Base-by-base conservation (phyloP, 1,140 invertebrate genomes). In the Dolichoris vasculosae region DNA sequence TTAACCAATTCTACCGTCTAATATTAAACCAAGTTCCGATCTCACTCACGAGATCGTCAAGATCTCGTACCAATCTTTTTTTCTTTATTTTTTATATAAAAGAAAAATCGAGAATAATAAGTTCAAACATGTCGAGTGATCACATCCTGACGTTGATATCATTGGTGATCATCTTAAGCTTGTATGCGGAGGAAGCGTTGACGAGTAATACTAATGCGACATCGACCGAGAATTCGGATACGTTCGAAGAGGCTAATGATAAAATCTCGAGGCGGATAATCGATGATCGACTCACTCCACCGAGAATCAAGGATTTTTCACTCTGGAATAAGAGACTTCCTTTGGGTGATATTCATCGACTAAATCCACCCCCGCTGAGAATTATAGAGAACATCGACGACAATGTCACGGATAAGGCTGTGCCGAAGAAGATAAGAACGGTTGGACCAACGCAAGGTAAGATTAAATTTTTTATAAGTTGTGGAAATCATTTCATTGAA, bases 181-280 rank as follows among this genome's bases (percentile, higher is more conserved):
- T 46, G 69, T 7, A 0, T 0, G 63, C 73, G 7, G 81, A 82
- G n/a, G 80, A 82, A 3, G 20, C 85, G 43, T 71, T 63, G 26
- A 51, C 51, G 6, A 26, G 35, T 7, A 75, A 35, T 7, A 40
- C 17, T 0, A 40, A 26, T 11, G 1, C 26, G 1, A 35, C 32
- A 4, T 35, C 48, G 26, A 35, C 30, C 17, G 64, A 32, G 13
- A 7, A n/a, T 2, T n/a, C 23, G 32, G 8, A 26, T 6, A 17
- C 46, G 20, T 38, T 30, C 9, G 48, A 3, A 35, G 38, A 0
- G 20, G 8, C 23, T 20, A 63, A 48, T 26, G 80, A 75, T 0
- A 83, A 83, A 46, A 80, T 83, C 8, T 43, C 81, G 17, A 67
- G 85, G 40, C 78, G 85, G 26, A 38, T 83, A 23, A 83, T 86